Evolutionary conservation across 2,888 invertebrate species (phyloP).

Genomic region (Tetragonisca angustula): DNA sequence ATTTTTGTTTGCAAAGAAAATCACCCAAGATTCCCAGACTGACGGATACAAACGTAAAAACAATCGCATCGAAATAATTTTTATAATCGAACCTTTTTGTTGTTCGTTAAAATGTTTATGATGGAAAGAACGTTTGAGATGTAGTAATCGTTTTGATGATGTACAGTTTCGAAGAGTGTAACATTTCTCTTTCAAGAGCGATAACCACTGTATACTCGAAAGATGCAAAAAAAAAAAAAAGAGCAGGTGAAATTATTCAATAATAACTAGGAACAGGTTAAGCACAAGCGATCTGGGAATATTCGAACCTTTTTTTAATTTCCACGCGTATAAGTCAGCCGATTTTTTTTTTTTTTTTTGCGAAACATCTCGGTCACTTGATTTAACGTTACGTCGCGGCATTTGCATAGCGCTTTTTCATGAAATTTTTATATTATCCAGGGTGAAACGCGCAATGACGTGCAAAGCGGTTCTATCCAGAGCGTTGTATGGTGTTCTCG

Average conservation of each 20-base stretch:
- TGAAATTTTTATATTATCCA: constrained; percentile 9
- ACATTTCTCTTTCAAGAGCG: not conserved
- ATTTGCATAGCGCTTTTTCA: constrained; percentile 17
- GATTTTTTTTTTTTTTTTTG: not conserved
- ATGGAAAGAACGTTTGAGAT: too few species aligned
- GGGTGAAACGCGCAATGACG: not conserved
- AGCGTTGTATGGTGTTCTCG: not conserved
- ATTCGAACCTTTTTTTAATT: not conserved
- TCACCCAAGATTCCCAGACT: not conserved
- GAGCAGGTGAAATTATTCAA: not conserved
- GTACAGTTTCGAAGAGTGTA: not conserved
- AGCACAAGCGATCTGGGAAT: not conserved
- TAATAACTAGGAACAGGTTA: not conserved
- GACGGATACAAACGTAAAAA: not conserved
- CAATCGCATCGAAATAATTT: not conserved
- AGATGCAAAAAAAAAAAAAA: not conserved
- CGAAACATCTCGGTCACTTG: not conserved
- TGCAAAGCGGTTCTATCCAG: not conserved
- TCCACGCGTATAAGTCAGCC: not conserved
- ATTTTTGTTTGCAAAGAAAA: not conserved
- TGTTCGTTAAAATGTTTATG: too few species aligned
- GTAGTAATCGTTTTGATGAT: not conserved
- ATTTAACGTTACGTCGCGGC: not conserved
- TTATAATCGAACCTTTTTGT: too few species aligned
- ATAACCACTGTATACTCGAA: not conserved